Evolutionary conservation across 1,140 invertebrate species (phyloP).

Genomic region (Odontomachus brunneus): DNA sequence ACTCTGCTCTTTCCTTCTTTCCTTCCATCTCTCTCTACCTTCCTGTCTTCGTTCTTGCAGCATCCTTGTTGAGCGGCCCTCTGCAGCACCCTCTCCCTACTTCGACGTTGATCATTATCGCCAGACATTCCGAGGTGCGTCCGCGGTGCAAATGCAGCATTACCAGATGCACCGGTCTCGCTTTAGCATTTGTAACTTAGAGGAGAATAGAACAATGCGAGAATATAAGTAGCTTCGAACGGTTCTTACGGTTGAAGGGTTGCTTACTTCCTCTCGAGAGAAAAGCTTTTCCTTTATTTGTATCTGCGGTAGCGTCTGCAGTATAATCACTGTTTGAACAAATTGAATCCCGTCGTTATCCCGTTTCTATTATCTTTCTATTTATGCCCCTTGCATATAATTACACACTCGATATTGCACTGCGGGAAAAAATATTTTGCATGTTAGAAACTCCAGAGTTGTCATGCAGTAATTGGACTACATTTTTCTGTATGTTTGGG

Average conservation of each 20-base stretch:
- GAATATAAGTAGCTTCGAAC: constrained; percentile 10
- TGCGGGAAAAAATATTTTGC: neutral
- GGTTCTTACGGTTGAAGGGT: constrained; percentile 1
- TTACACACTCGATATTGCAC: no score
- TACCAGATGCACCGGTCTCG: constrained; percentile 40
- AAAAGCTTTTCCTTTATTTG: constrained; percentile 12
- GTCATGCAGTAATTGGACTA: neutral
- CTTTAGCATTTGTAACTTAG: constrained; percentile 14
- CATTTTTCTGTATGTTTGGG: neutral
- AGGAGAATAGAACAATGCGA: constrained; percentile 14
- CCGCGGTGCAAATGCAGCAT: constrained; percentile 64
- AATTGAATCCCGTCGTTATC: neutral
- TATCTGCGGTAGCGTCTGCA: neutral
- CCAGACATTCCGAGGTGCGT: constrained; percentile 71
- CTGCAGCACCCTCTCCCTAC: constrained; percentile 46
- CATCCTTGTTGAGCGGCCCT: constrained; percentile 47
- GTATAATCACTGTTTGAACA: constrained; percentile 4
- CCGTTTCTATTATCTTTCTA: no score
- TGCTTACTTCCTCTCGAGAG: neutral
- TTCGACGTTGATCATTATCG: constrained; percentile 73
- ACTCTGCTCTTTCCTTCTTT: constrained; percentile 21
- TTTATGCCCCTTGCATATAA: no score
- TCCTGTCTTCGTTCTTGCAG: neutral
- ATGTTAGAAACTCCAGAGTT: neutral
- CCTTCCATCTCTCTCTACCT: neutral